Evolutionary conservation across 2,797 vertebrate genomes (phyloP).

Genomic region (Sphenopsis melanotis): DNA sequence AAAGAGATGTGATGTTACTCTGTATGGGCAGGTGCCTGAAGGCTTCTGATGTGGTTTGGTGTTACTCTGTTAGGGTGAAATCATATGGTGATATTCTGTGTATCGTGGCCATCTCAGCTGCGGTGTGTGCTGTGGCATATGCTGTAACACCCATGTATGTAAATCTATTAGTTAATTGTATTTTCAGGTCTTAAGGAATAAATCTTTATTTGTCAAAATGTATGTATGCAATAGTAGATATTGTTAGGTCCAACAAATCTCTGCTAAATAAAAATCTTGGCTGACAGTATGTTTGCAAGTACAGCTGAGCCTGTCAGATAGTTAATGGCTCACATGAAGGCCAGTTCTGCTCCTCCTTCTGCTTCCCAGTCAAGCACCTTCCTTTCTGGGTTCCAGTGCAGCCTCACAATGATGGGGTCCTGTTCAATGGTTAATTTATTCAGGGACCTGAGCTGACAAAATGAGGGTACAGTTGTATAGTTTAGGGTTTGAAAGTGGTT

Average conservation of each 20-base stretch:
- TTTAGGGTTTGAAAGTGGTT: background rate
- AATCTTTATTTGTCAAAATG: background rate
- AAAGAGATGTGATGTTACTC: background rate
- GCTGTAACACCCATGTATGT: background rate
- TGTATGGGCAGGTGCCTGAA: background rate
- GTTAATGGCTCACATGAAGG: background rate
- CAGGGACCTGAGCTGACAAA: background rate
- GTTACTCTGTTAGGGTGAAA: background rate
- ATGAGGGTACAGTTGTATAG: background rate
- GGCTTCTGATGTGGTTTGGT: background rate
- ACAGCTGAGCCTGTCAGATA: background rate
- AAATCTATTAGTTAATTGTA: background rate
- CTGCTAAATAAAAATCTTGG: background rate
- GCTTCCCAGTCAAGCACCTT: background rate
- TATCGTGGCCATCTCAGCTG: background rate
- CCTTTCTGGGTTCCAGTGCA: background rate
- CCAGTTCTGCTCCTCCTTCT: background rate
- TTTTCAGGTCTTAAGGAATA: background rate
- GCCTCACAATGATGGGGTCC: accelerated
- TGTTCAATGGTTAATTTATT: background rate
- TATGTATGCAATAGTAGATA: background rate
- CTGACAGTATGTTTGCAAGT: background rate
- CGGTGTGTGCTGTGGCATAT: background rate
- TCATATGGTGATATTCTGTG: background rate
- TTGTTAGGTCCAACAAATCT: background rate